phyloP scores from a whole-genome alignment of 2,113 vertebrate genomes.

The Ochotona curzoniae region DNA sequence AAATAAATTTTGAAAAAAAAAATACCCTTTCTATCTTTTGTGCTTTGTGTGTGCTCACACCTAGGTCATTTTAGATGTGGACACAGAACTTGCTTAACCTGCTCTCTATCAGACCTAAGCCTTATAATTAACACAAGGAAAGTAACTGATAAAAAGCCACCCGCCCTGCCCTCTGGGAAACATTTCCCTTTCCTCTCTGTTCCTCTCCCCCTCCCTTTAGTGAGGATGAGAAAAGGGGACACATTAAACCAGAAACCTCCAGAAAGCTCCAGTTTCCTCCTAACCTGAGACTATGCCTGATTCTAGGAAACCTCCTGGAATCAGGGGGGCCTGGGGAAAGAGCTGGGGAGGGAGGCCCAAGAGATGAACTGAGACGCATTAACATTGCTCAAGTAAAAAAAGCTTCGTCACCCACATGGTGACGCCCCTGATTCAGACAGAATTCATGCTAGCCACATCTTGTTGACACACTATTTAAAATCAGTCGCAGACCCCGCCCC shows the following conservation, averaged over 20 bases:
- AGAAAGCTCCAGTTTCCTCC: background rate
- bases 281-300: background rate
- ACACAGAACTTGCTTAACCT: constrained; percentile 20
- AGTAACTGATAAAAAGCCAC: constrained; percentile 13
- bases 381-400: constrained; percentile 19
- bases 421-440: constrained; percentile 18
- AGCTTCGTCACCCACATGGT: constrained; percentile 24
- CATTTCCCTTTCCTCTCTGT: background rate
- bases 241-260: background rate
- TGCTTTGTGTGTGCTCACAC: background rate
- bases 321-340: background rate
- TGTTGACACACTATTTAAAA: constrained; percentile 30
- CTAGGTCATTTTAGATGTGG: background rate
- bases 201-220: background rate
- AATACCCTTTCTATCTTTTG: background rate
- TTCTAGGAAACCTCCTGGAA: constrained; percentile 22
- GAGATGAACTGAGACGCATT: background rate
- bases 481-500: background rate
- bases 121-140: background rate
- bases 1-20: no score
- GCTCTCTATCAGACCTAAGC: constrained; percentile 15
- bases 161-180: background rate
- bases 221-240: background rate
- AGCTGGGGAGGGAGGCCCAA: background rate
- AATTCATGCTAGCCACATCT: background rate